Evolutionary conservation across 2,113 vertebrate genomes (phyloP).

Genomic region (Hyaena hyaena): DNA sequence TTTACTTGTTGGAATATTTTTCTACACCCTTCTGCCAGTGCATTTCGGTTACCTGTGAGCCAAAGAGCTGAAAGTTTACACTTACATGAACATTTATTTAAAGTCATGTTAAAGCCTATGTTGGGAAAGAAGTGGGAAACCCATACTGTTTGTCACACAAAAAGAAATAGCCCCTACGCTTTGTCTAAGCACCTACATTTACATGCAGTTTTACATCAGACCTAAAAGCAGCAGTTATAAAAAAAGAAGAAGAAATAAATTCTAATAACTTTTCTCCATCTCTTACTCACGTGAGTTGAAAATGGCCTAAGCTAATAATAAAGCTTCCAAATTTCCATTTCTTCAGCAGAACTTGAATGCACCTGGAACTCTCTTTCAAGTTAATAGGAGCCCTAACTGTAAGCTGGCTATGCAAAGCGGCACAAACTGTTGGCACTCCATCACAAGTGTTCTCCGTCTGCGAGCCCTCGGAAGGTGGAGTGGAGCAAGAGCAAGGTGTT

Average conservation of each 20-base stretch:
- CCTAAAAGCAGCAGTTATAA: not conserved
- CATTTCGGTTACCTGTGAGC: not conserved
- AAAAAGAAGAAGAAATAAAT: not conserved
- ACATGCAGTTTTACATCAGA: not conserved
- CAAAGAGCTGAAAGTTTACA: not conserved
- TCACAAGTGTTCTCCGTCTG: slow-evolving; percentile 46
- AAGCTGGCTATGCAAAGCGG: slow-evolving; percentile 34
- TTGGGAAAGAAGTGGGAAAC: not conserved
- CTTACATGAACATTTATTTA: not conserved
- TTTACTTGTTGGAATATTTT: not conserved
- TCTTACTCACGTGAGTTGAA: slow-evolving; percentile 22
- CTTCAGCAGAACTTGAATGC: slow-evolving; percentile 59
- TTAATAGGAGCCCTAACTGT: slow-evolving; percentile 67
- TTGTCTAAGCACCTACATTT: not conserved
- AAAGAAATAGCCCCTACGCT: not conserved
- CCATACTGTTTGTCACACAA: not conserved
- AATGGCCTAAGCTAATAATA: slow-evolving; percentile 63
- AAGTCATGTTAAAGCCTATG: not conserved
- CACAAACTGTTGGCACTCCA: slow-evolving; percentile 2
- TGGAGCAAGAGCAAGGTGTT: not conserved
- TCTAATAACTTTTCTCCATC: slow-evolving; percentile 37
- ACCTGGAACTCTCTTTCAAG: slow-evolving; percentile 78
- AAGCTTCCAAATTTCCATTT: slow-evolving; percentile 74
- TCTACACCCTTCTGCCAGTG: not conserved
- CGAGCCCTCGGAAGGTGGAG: slow-evolving; percentile 1